Base-by-base conservation (phyloP, 2,888 invertebrate species). In the Smittia aterrima region DNA sequence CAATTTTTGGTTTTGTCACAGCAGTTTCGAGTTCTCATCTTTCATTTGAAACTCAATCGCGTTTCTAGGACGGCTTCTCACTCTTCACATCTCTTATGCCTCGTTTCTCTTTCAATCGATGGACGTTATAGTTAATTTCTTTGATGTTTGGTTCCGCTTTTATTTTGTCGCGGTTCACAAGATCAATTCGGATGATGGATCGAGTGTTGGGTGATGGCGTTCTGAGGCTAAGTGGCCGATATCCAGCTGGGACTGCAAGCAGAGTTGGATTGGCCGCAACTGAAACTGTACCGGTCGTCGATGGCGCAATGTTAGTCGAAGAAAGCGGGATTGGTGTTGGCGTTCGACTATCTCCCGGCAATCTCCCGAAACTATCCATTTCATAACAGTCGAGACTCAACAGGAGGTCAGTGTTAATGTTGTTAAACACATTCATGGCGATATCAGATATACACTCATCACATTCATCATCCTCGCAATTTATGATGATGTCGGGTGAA, bases 371-470 rank as follows among this genome's bases (percentile, higher is more conserved):
- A 25, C 74, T 74, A 47, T 74, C 74, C 74, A 74, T 74, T 74
- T 74, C 74, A 22, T 47, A 74, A 32, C 54, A 74, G 25, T 74
- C 74, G 1, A 74, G 27, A 25, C 66, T 74, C 27, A 74, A 25
- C 47, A 74, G 53, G 27, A 74, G 53, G 62, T 74, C 74, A 24
- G 74, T 66, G 47, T 74, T 74, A n/a, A 74, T 74, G 47, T 74
- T 74, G 27, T 66, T 64, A 16, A 74, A 74, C 25, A 74, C 62
- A 66, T 66, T 74, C 7, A 38, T 20, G 7, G 72, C 25, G 1
- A 67, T 40, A 9, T 38, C 38, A n/a, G 58, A 40, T 6, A 9
- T 27, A 47, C 74, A 74, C 16, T 64, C 47, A 18, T 66, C 66
- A 62, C 38, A 72, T 9, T 73, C 64, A 47, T 40, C 54, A 18